phyloP scores from a whole-genome alignment of 2,113 vertebrate species.

The Nannospalax galili region DNA sequence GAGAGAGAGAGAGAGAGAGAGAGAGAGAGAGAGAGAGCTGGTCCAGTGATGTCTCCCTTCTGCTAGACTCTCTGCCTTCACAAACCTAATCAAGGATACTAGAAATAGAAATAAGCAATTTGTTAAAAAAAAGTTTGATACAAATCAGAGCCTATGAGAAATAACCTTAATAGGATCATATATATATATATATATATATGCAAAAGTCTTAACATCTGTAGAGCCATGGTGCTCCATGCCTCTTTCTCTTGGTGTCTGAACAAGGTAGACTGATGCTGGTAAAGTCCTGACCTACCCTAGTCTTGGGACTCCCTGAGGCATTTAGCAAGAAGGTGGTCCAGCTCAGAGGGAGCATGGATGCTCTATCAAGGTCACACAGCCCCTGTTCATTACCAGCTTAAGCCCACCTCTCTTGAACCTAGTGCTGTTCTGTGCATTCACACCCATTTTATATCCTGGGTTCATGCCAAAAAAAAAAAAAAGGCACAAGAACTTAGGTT shows the following conservation, averaged over 20 bases:
- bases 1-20: too few species aligned
- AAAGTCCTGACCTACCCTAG: background rate
- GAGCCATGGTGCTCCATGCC: background rate
- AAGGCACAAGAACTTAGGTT: background rate
- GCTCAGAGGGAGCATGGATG: background rate
- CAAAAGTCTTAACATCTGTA: background rate
- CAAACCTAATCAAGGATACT: background rate
- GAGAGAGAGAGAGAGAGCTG: background rate
- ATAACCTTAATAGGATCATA: background rate
- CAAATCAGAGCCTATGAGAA: background rate
- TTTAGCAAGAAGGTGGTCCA: background rate
- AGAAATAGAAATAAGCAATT: background rate
- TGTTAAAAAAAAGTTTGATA: background rate
- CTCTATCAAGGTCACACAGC: background rate
- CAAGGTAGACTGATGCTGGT: background rate
- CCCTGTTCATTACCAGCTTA: background rate
- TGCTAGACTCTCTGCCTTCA: background rate
- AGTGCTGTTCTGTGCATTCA: background rate
- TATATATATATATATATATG: too few species aligned
- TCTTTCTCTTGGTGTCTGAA: background rate
- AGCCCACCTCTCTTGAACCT: background rate
- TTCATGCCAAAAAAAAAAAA: background rate
- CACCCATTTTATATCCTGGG: background rate
- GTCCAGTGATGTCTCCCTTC: background rate
- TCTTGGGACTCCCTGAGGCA: background rate